A percentile compares a stretch with the other conserved stretches of the same genome.
phyloP scores from a whole-genome alignment of 1,140 invertebrate genomes.

The Macrosteles quadrilineatus region DNA sequence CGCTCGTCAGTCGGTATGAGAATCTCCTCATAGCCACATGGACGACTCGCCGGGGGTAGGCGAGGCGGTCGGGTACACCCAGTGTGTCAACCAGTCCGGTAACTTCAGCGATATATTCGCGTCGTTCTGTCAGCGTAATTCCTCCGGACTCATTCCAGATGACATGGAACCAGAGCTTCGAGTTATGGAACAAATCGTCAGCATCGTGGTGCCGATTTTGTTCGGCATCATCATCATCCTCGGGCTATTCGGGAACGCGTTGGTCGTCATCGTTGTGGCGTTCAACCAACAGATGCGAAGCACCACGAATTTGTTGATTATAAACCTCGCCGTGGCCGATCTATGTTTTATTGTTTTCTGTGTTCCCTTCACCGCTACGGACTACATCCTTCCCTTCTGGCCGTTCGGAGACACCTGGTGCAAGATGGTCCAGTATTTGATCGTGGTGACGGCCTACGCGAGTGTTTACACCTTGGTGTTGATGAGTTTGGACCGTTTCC shows the following conservation, averaged over 20 bases:
- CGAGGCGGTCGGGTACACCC: constrained; percentile 23
- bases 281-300: constrained; percentile 89
- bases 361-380: constrained; percentile 89
- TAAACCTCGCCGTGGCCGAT: constrained; percentile 86
- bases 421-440: constrained; percentile 81
- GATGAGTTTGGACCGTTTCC: constrained; percentile 91
- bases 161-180: constrained; percentile 41
- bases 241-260: constrained; percentile 83
- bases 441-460: constrained; percentile 88
- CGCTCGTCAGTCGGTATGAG: no score
- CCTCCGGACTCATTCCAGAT: not conserved
- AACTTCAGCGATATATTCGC: constrained; percentile 29
- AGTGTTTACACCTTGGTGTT: constrained; percentile 93
- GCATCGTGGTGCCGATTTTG: constrained; percentile 77
- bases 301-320: constrained; percentile 90
- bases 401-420: constrained; percentile 91
- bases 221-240: constrained; percentile 86
- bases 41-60: constrained; percentile 1
- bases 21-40: not conserved
- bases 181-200: constrained; percentile 62
- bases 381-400: constrained; percentile 86
- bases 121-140: constrained; percentile 25
- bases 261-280: constrained; percentile 73
- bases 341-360: constrained; percentile 94
- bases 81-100: constrained; percentile 33